Base-by-base conservation (phyloP, 2,113 vertebrate genomes). In the Myanophis thanlyinensis region DNA sequence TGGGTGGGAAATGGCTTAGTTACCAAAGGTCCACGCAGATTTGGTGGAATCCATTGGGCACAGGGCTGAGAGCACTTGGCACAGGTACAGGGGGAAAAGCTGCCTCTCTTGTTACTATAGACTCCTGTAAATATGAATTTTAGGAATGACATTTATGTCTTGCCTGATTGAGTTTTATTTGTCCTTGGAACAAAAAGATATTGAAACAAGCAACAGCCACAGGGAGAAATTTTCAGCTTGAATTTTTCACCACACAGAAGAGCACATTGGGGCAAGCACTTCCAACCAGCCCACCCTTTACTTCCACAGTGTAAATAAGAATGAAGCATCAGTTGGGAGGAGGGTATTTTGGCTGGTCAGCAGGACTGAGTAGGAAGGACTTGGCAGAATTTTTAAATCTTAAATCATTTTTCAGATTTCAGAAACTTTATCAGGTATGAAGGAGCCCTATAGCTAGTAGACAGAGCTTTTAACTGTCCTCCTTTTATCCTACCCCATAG, bases 11-110 rank as follows among this genome's bases (percentile, higher is more conserved):
- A 98, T 97, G 98, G 98, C 97, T 98, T 96, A 96, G 20, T 97
- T 98, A 98, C 98, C 98, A 98, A 98, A 98, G 98, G 98, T 97
- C 96, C 97, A 92, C 18, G 88, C 94, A 97, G 95, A 96, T 96
- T 96, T 95, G 96, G 95, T 96, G 96, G 94, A 96, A 93, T 95
- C 96, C 96, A 93, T 94, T 94, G 97, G 96, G 96, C 95, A 94
- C 93, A 97, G 96, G 95, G 95, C 1, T 85, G 48, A 89, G 95
- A 94, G 95, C 94, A 92, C 93, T 94, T 93, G 95, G 93, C 95
- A 46, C 20, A 0, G 5, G 7, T 95, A 91, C 9, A 85, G 95
- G 96, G 94, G 94, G 94, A 3, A 20, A 56, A 27, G 95, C 96
- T 97, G 96, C 96, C 97, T 96, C 95, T 95, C 96, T 95, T 94